Percentiles rank a stretch among this genome's conserved stretches.
Evolutionary conservation across 2,888 invertebrate species (phyloP).

Genomic region (Elmis aenea): DNA sequence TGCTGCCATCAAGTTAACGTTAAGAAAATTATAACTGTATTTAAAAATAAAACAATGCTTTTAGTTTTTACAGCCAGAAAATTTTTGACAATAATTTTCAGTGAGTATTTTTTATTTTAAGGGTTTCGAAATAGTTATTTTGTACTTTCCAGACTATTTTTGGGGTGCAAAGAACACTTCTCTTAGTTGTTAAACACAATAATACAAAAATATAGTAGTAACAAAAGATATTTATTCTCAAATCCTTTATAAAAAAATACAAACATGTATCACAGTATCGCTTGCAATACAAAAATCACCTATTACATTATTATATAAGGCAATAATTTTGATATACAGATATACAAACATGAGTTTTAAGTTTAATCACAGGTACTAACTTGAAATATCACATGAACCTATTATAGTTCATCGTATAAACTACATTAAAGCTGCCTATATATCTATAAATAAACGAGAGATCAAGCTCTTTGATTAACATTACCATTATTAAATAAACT

Average conservation of each 20-base stretch:
- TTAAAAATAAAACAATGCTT: too few species aligned
- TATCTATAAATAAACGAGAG: constrained; percentile 24
- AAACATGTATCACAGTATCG: constrained; percentile 43
- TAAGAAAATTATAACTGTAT: too few species aligned
- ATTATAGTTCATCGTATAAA: constrained; percentile 18
- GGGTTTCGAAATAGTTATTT: too few species aligned
- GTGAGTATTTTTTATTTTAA: too few species aligned
- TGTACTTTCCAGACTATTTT: too few species aligned
- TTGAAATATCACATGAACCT: constrained; percentile 18
- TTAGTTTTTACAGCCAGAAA: too few species aligned
- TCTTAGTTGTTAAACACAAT: too few species aligned
- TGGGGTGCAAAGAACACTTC: too few species aligned
- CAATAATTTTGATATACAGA: constrained; percentile 22
- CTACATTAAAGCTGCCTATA: constrained; percentile 15
- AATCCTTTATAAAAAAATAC: constrained; percentile 28
- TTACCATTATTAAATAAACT: too few species aligned
- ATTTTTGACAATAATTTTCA: too few species aligned
- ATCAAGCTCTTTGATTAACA: constrained; percentile 29
- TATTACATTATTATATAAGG: constrained; percentile 26
- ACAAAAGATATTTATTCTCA: constrained; percentile 18
- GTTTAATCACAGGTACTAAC: constrained; percentile 30
- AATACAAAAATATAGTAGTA: constrained; percentile 10
- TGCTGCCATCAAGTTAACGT: too few species aligned
- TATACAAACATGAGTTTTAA: constrained; percentile 9
- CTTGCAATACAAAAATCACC: constrained; percentile 39